These are phyloP conservation scores for Dinocampus coccinellae DNA, from an alignment of 2,888 invertebrate species.

Conservation along the genomic window DNA sequence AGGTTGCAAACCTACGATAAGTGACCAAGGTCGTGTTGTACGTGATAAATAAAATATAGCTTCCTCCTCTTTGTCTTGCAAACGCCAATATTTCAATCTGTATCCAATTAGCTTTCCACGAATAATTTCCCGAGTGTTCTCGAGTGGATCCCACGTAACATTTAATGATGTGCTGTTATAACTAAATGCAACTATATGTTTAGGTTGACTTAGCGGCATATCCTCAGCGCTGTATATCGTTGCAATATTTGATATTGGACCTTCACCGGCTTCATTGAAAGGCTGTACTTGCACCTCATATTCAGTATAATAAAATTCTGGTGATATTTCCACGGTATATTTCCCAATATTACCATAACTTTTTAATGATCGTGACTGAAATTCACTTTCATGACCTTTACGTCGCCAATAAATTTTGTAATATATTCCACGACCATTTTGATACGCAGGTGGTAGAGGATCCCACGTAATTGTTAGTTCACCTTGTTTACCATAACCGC, in stretches of 20 bases:
- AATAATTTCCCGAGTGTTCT: conserved; percentile 84
- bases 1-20: conserved; percentile 93
- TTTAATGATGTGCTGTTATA: conserved; percentile 94
- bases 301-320: conserved; percentile 83
- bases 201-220: conserved; percentile 91
- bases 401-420: conserved; percentile 93
- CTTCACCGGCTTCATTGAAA: conserved; percentile 84
- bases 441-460: conserved; percentile 81
- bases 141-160: conserved; percentile 91
- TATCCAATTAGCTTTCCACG: conserved; percentile 93
- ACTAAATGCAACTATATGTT: conserved; percentile 81
- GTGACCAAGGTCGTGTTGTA: conserved; percentile 85
- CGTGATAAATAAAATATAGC: conserved; percentile 88
- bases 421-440: conserved; percentile 90
- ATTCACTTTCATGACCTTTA: conserved; percentile 80
- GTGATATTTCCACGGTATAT: conserved; percentile 82
- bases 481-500: conserved; percentile 96
- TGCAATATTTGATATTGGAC: conserved; percentile 83
- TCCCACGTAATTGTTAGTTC: conserved; percentile 94
- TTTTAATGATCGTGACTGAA: conserved; percentile 79
- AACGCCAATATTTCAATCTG: conserved; percentile 93
- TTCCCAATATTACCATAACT: conserved; percentile 82
- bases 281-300: conserved; percentile 90
- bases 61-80: conserved; percentile 80
- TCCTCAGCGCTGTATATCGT: conserved; percentile 90